Percentiles rank a stretch among this genome's conserved stretches.
These are phyloP conservation scores for Chaetodon auriga DNA, from an alignment of 2,113 vertebrate species.

Conservation along the genomic window DNA sequence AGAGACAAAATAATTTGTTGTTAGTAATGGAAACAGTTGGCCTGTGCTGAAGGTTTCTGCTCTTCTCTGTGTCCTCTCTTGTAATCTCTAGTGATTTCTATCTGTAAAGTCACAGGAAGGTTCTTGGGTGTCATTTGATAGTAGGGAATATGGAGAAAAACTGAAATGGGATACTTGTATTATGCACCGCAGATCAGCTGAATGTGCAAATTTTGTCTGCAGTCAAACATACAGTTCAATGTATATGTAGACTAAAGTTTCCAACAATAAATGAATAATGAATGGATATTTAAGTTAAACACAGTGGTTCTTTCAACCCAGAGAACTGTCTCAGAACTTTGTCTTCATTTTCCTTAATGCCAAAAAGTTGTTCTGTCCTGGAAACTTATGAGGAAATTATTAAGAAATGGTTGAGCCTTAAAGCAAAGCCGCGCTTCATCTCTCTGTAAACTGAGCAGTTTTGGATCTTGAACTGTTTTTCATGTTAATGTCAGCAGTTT, in stretches of 20 bases:
- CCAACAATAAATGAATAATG: neutral
- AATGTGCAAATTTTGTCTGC: neutral
- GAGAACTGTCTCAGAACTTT: neutral
- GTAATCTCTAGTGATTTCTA: accelerated
- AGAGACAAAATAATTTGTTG: neutral
- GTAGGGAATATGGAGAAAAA: neutral
- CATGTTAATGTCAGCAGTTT: neutral
- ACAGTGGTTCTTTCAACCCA: neutral
- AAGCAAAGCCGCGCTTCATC: neutral
- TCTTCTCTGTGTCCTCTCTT: neutral
- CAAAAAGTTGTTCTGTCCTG: neutral
- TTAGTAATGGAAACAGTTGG: neutral
- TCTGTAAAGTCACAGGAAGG: neutral
- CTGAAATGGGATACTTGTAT: neutral
- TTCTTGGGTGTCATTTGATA: neutral
- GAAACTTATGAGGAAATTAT: neutral
- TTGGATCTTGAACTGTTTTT: neutral
- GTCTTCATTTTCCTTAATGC: no score
- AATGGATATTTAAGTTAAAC: neutral
- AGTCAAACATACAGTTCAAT: neutral
- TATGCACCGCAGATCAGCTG: neutral
- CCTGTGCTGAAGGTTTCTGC: neutral
- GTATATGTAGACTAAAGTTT: neutral
- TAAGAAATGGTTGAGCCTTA: neutral
- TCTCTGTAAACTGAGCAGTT: neutral